Evolutionary conservation across 1,140 invertebrate species (phyloP).

Genomic region (Gonioctena quinquepunctata): DNA sequence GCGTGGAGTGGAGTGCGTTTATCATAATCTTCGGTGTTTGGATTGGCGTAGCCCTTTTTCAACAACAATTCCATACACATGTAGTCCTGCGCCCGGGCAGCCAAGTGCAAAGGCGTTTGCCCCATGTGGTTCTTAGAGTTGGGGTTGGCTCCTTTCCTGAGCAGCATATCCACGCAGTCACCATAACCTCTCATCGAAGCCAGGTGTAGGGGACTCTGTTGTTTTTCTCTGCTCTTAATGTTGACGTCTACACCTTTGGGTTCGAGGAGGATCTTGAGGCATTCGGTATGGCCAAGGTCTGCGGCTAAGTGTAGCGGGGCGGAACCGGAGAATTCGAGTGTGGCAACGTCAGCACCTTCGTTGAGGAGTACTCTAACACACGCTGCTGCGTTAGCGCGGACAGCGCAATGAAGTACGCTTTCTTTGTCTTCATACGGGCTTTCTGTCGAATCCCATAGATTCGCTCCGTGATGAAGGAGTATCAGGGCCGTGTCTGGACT

Average conservation of each 20-base stretch:
- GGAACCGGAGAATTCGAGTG: constrained; percentile 68
- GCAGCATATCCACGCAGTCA: constrained; percentile 70
- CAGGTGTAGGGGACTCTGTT: constrained; percentile 77
- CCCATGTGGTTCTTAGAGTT: constrained; percentile 71
- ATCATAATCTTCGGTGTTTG: constrained; percentile 75
- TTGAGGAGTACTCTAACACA: constrained; percentile 72
- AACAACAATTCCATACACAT: constrained; percentile 76
- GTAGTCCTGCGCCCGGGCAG: constrained; percentile 71
- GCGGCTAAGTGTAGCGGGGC: constrained; percentile 77
- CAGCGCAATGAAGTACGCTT: constrained; percentile 74
- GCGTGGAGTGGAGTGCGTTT: constrained; percentile 76
- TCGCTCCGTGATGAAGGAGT: constrained; percentile 68
- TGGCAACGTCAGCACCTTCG: constrained; percentile 67
- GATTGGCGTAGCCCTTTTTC: constrained; percentile 70
- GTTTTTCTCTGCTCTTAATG: constrained; percentile 65
- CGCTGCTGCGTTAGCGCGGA: constrained; percentile 71
- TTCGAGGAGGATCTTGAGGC: constrained; percentile 69
- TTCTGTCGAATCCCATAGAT: constrained; percentile 57
- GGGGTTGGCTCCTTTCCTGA: constrained; percentile 72
- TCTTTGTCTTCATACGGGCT: constrained; percentile 68
- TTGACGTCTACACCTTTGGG: constrained; percentile 65
- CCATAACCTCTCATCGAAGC: constrained; percentile 76
- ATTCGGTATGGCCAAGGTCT: constrained; percentile 71
- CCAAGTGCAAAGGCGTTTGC: constrained; percentile 77
- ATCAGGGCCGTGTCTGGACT: constrained; percentile 70